Conservation (phyloP, 2,888 invertebrate species). For the Altica lythri region DNA sequence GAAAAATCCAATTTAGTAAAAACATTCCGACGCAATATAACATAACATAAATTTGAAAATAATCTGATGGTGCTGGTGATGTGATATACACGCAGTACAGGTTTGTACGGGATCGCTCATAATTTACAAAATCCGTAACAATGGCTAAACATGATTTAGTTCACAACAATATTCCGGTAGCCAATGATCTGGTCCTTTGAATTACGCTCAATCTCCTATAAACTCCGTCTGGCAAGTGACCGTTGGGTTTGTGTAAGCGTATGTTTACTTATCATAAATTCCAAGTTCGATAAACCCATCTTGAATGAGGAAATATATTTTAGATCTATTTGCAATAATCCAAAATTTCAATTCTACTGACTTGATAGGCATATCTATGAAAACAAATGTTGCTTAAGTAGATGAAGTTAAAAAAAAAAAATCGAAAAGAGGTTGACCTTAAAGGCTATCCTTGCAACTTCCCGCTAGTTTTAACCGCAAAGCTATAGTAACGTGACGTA, state of each 20-base stretch:
- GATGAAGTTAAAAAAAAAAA: too few species aligned
- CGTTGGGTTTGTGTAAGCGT: conserved; percentile 13
- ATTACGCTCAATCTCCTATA: conserved; percentile 39
- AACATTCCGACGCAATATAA: too few species aligned
- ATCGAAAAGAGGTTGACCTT: too few species aligned
- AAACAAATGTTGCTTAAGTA: too few species aligned
- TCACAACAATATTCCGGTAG: conserved; percentile 44
- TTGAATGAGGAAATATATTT: too few species aligned
- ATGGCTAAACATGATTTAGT: conserved; percentile 46
- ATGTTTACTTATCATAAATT: conserved; percentile 22
- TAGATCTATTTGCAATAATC: too few species aligned
- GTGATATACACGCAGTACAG: conserved; percentile 17
- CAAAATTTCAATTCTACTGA: too few species aligned
- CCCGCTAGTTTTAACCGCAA: too few species aligned
- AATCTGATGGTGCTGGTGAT: conserved; percentile 5
- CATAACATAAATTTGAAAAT: conserved; percentile 10
- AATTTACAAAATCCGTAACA: conserved; percentile 45
- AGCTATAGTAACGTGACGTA: too few species aligned
- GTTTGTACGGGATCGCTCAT: conserved; percentile 28
- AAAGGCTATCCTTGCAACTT: too few species aligned
- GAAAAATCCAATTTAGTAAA: background rate
- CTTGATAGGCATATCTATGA: too few species aligned
- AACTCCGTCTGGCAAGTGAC: conserved; percentile 22
- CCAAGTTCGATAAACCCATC: conserved; percentile 13
- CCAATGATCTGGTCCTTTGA: conserved; percentile 37